phyloP scores from a whole-genome alignment of 2,888 invertebrate genomes.

The Epistrophe grossulariae region DNA sequence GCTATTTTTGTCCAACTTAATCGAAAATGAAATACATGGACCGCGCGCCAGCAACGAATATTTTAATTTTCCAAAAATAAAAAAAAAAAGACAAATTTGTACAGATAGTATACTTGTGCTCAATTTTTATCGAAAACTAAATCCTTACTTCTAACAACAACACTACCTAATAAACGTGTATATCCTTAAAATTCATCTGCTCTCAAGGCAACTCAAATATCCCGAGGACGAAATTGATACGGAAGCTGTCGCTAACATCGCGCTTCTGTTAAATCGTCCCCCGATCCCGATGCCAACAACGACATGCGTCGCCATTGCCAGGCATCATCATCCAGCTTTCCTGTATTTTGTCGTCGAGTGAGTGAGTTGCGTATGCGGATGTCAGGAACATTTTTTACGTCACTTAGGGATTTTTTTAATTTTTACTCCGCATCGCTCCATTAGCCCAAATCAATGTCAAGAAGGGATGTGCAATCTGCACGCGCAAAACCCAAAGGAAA shows the following conservation, averaged over 20 bases:
- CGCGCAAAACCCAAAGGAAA: slow-evolving; percentile 38
- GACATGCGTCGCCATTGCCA: background rate
- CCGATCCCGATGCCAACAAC: slow-evolving; percentile 23
- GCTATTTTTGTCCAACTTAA: slow-evolving; percentile 60
- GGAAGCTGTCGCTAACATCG: slow-evolving; percentile 61
- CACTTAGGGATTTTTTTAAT: slow-evolving; percentile 59
- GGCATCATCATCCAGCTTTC: background rate
- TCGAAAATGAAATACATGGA: slow-evolving; percentile 58
- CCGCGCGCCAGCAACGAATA: slow-evolving; percentile 28
- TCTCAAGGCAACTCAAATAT: slow-evolving; percentile 59
- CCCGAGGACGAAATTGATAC: slow-evolving; percentile 71
- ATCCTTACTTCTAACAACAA: slow-evolving; percentile 50
- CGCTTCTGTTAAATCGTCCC: slow-evolving; percentile 56
- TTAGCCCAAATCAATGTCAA: slow-evolving; percentile 74
- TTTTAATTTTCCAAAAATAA: slow-evolving; percentile 61
- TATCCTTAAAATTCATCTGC: slow-evolving; percentile 6
- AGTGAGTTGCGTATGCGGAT: slow-evolving; percentile 59
- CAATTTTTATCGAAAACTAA: slow-evolving; percentile 36
- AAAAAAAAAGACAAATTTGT: slow-evolving; percentile 2
- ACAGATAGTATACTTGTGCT: background rate
- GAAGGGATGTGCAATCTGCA: slow-evolving; percentile 36
- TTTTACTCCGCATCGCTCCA: slow-evolving; percentile 15
- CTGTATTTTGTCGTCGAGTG: background rate
- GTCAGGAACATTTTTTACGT: slow-evolving; percentile 68
- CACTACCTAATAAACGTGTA: background rate